Base-by-base conservation (phyloP, 2,113 vertebrate genomes). In the Pan troglodytes region DNA sequence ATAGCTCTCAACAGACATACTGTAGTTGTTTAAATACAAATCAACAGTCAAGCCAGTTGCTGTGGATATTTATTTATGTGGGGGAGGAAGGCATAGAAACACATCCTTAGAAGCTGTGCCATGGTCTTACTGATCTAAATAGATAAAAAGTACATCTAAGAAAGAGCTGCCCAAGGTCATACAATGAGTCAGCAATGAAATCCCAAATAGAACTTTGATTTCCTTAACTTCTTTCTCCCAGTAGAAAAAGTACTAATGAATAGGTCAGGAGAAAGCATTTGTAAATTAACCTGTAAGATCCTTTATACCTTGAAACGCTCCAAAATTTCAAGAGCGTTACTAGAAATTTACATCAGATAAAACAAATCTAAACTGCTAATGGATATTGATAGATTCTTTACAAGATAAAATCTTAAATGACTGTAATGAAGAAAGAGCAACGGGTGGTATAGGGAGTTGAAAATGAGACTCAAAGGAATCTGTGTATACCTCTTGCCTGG, bases 141-240 rank as follows among this genome's bases (percentile, higher is more conserved):
- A 95, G 97, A 94, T 79, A 78, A 88, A 95, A 52, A 97, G 89
- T n/a, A 23, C 48, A 88, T 96, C 52, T 94, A 89, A 94, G 79
- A 87, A 94, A 67, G 50, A 95, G 79, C 57, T 93, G 61, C 50
- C 48, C 80, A 95, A 96, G 95, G 96, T 95, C 93, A 94, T 7
- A 55, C 48, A n/a, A 78, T 98, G 97, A 98, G 80, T 97, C 96
- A 97, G 96, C 97, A 95, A 18, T 87, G 40, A 96, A 97, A 92
- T 95, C 32, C 35, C 40, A 94, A 94, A 93, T 43, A 94, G 70
- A 88, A 92, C 48, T 88, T 93, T 75, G 27, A 87, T 87, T 30
- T 82, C 25, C 35, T 48, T 35, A 40, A 68, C 43, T 52, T 93
- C 18, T 64, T 83, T 82, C 27, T 48, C 7, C 35, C 38, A 70